Conservation (phyloP, 2,797 vertebrate species). For the Pangasius krempfi region DNA sequence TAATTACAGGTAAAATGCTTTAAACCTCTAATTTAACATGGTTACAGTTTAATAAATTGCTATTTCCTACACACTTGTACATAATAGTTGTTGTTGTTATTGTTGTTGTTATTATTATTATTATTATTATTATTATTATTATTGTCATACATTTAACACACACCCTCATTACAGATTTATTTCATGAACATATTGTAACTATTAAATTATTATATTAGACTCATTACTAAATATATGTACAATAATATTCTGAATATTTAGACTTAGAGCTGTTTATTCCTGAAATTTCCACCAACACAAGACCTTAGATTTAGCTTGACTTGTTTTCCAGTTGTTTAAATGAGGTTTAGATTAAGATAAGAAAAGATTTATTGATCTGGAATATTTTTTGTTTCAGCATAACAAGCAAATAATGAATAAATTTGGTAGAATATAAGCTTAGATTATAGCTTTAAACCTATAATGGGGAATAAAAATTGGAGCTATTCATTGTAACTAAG, state of each 20-base stretch:
- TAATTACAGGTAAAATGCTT: background rate
- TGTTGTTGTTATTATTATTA: too few relatives aligned
- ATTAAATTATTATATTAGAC: background rate
- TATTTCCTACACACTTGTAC: background rate
- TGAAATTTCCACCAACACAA: background rate
- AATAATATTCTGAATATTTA: background rate
- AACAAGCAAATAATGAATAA: background rate
- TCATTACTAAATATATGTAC: background rate
- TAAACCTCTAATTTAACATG: background rate
- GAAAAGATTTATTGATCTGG: background rate
- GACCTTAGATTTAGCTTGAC: background rate
- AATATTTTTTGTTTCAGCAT: background rate
- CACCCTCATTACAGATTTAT: background rate
- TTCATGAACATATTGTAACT: background rate
- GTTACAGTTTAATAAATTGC: background rate
- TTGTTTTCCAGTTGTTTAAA: background rate
- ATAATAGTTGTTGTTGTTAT: too few relatives aligned
- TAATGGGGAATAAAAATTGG: background rate
- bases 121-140: too few relatives aligned
- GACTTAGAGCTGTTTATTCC: background rate
- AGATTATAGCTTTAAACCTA: background rate
- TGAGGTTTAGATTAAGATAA: background rate
- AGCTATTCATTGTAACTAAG: background rate
- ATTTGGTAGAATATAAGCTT: background rate
- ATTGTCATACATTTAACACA: background rate